Evolutionary conservation across 1,140 invertebrate species (phyloP).

Genomic region (Halesus radiatus): DNA sequence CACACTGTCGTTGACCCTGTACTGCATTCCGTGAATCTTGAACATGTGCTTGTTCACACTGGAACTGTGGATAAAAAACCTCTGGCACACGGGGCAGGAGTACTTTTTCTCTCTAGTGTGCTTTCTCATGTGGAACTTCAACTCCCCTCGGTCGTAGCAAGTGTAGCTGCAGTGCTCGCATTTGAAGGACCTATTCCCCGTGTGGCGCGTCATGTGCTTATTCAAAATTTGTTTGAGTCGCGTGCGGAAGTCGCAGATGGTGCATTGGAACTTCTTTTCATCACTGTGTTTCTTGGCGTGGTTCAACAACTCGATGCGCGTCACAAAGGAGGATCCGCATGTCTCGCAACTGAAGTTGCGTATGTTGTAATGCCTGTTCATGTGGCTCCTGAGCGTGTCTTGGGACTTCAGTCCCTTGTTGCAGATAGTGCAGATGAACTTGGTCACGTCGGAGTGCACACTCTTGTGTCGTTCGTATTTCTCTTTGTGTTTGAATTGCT

Average conservation of each 20-base stretch:
- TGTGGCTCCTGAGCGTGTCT: slow-evolving; percentile 63
- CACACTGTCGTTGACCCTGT: slow-evolving; percentile 62
- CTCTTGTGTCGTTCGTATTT: slow-evolving; percentile 64
- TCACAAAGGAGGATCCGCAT: slow-evolving; percentile 67
- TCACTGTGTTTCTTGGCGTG: slow-evolving; percentile 66
- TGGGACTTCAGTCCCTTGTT: slow-evolving; percentile 64
- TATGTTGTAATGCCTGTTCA: slow-evolving; percentile 67
- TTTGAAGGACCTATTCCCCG: slow-evolving; percentile 43
- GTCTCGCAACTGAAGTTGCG: slow-evolving; percentile 67
- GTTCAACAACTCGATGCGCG: slow-evolving; percentile 64
- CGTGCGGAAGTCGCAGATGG: slow-evolving; percentile 69
- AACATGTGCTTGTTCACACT: slow-evolving; percentile 68
- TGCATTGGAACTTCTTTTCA: slow-evolving; percentile 70
- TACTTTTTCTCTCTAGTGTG: slow-evolving; percentile 43
- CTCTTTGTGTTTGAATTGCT: slow-evolving; percentile 72
- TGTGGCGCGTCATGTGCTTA: slow-evolving; percentile 59
- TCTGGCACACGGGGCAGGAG: slow-evolving; percentile 59
- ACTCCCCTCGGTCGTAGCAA: neutral
- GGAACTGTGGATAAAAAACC: slow-evolving; percentile 67
- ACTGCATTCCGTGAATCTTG: slow-evolving; percentile 63
- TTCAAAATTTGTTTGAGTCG: slow-evolving; percentile 64
- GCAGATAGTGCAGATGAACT: slow-evolving; percentile 62
- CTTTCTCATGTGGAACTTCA: slow-evolving; percentile 40
- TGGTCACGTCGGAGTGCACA: slow-evolving; percentile 63
- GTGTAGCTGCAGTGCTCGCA: slow-evolving; percentile 36